Conservation (phyloP, 1,140 invertebrate genomes). For the Atopsyche davidsoni region DNA sequence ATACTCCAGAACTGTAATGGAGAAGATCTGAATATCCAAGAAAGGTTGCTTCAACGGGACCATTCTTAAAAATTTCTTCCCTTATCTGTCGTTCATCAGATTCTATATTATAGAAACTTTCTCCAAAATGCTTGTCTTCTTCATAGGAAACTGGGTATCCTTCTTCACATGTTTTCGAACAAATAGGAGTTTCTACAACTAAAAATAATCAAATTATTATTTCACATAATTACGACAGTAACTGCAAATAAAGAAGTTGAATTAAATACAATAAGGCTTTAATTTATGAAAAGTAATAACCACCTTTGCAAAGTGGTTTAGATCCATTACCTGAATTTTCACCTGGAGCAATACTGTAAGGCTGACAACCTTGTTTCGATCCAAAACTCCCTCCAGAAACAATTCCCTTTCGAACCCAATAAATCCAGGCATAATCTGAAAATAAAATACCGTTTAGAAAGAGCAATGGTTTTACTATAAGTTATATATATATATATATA, state of each 20-base stretch:
- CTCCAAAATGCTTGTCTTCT: slow-evolving; percentile 73
- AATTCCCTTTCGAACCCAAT: slow-evolving; percentile 71
- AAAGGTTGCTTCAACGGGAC: slow-evolving; percentile 87
- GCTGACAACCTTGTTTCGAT: slow-evolving; percentile 71
- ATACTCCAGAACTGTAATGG: slow-evolving; percentile 80
- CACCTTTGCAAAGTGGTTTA: slow-evolving; percentile 61
- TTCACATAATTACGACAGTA: neutral
- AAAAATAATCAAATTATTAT: neutral
- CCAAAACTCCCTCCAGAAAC: slow-evolving; percentile 81
- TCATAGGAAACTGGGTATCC: slow-evolving; percentile 66
- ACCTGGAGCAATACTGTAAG: slow-evolving; percentile 79
- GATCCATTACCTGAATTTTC: slow-evolving; percentile 84
- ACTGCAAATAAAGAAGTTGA: neutral
- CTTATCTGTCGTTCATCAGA: slow-evolving; percentile 66
- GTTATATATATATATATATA: too few relatives aligned
- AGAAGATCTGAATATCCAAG: slow-evolving; percentile 85
- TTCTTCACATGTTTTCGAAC: slow-evolving; percentile 61
- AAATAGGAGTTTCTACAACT: slow-evolving; percentile 67
- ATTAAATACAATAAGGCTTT: too few relatives aligned
- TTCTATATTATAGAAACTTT: slow-evolving; percentile 63
- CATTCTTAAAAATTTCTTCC: slow-evolving; percentile 79
- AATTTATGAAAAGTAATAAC: slow-evolving; percentile 32
- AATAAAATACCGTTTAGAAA: too few relatives aligned
- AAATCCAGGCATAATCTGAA: slow-evolving; percentile 71
- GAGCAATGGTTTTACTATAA: too few relatives aligned